Conservation (phyloP, 2,113 vertebrate genomes). For the Argyrosomus japonicus region DNA sequence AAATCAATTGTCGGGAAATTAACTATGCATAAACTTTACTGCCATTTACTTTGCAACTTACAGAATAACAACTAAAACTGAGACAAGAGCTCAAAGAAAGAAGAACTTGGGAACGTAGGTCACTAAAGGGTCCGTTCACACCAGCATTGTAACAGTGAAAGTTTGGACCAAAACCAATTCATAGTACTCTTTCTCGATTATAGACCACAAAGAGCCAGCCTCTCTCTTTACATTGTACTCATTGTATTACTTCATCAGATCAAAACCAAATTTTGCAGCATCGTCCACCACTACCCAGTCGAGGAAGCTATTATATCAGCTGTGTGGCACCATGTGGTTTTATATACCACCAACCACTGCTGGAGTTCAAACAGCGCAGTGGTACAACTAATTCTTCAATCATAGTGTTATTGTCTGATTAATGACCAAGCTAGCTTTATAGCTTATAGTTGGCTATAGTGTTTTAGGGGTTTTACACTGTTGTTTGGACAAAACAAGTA, state of each 20-base stretch:
- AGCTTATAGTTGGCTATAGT: neutral
- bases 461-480: no score
- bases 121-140: neutral
- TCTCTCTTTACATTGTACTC: no score
- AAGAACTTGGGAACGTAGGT: neutral
- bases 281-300: no score
- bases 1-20: neutral
- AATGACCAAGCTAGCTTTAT: neutral
- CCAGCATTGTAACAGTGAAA: neutral
- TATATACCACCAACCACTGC: neutral
- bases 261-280: no score
- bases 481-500: no score
- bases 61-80: neutral
- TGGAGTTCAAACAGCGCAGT: neutral
- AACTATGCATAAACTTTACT: conserved; percentile 17
- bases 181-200: no score
- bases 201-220: no score
- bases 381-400: neutral
- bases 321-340: neutral
- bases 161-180: neutral
- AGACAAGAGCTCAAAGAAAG: neutral
- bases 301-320: neutral
- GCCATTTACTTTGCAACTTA: neutral
- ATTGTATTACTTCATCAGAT: no score
- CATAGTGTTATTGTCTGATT: neutral